phyloP scores from a whole-genome alignment of 2,888 invertebrate genomes.

The Polydrusus pterygomalis region DNA sequence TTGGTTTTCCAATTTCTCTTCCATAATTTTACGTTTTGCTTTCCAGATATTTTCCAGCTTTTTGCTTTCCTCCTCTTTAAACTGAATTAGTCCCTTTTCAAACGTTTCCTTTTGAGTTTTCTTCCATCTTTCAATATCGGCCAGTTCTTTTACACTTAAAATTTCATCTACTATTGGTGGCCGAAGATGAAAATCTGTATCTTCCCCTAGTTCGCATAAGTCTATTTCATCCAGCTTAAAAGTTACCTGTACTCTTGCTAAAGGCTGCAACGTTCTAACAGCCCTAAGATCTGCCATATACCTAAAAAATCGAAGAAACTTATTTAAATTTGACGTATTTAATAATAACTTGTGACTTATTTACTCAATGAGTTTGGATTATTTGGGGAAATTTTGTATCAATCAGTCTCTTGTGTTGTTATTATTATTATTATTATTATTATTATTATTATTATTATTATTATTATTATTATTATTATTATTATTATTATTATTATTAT shows the following conservation, averaged over 20 bases:
- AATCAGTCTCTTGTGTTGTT: too few species aligned
- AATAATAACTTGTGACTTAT: too few species aligned
- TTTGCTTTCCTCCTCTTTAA: constrained; percentile 55
- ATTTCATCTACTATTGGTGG: constrained; percentile 68
- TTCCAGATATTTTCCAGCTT: constrained; percentile 73
- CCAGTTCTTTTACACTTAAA: constrained; percentile 75
- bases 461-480: too few species aligned
- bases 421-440: too few species aligned
- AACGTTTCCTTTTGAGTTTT: constrained; percentile 79
- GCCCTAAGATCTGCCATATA: constrained; percentile 60
- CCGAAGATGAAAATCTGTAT: constrained; percentile 55
- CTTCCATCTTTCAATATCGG: constrained; percentile 85
- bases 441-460: too few species aligned
- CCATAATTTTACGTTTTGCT: constrained; percentile 74
- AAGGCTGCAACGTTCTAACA: constrained; percentile 57
- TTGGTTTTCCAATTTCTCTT: constrained; percentile 74
- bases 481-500: too few species aligned
- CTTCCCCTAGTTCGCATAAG: constrained; percentile 52
- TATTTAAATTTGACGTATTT: neutral
- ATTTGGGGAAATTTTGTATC: too few species aligned
- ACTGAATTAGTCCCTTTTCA: constrained; percentile 74
- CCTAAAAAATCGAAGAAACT: constrained; percentile 30
- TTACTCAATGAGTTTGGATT: too few species aligned
- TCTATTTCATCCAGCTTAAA: constrained; percentile 56
- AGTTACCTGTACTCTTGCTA: constrained; percentile 63